Conservation (phyloP, 2,888 invertebrate species). For the Acleris emargana region DNA sequence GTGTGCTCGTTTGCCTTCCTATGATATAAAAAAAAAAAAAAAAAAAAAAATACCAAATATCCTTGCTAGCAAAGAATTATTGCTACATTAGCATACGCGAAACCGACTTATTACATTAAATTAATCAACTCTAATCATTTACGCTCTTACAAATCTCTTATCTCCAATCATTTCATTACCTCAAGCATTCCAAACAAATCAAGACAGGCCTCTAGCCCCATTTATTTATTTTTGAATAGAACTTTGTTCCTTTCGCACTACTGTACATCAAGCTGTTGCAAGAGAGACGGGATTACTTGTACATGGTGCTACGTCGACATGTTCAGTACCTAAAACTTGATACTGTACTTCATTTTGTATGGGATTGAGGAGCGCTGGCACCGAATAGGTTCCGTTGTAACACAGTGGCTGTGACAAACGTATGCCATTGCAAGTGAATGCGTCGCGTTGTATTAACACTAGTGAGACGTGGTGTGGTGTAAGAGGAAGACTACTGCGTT, state of each 20-base stretch:
- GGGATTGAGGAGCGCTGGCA: no score
- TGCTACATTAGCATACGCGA: not conserved
- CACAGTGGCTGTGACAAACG: slow-evolving; percentile 39
- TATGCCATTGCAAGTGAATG: slow-evolving; percentile 34
- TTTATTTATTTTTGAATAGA: slow-evolving; percentile 2
- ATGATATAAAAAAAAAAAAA: no score
- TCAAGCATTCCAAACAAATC: slow-evolving; percentile 10
- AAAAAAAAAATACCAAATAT: not conserved
- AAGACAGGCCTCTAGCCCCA: not conserved
- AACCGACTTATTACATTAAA: not conserved
- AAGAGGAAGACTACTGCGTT: not conserved
- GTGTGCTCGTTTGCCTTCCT: no score
- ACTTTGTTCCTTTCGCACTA: not conserved
- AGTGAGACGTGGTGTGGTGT: not conserved
- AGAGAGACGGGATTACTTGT: not conserved
- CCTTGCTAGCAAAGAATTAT: not conserved
- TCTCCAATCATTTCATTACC: slow-evolving; percentile 13
- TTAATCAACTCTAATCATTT: slow-evolving; percentile 13
- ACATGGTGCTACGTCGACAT: not conserved
- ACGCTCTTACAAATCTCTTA: slow-evolving; percentile 52
- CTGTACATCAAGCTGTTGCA: not conserved
- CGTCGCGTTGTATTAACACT: slow-evolving; percentile 38
- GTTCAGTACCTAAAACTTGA: not conserved
- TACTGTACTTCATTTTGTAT: no score
- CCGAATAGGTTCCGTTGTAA: not conserved